Evolutionary conservation across 2,797 vertebrate species (phyloP), one percentile per base, ranked within the genome.

Genomic region (Eupleurogrammus muticus): DNA sequence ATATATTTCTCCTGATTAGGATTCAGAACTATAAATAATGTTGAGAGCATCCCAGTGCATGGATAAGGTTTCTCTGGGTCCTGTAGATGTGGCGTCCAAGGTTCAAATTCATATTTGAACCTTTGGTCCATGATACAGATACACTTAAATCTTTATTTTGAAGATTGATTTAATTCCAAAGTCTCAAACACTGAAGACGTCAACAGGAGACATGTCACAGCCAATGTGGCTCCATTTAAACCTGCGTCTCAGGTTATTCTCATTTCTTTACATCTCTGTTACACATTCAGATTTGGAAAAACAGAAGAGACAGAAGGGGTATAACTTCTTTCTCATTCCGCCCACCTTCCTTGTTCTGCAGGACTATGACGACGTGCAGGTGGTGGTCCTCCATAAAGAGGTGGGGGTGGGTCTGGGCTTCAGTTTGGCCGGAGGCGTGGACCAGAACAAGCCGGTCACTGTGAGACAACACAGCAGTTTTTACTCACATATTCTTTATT

Each of bases 341-440:
- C 24, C 5, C 23, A 4, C 32, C 5, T 38, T 44, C 47, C n/a
- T 13, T 66, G n/a, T 34, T 66, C 57, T 66, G 32, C 74, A 95
- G 94, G 89, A 93, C 57, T 93, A 87, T 57, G 72, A 93, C 1
- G 92, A 94, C 6, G 91, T 96, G 20, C 90, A 94, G 49, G 95
- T 96, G 63, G 93, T 94, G 57, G 94, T 96, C 66, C 91, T 95
- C 34, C 95, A 96, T 74, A 96, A 96, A 75, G 95, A 95, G 4
- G 57, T 92, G 7, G 95, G 93, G 34, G 84, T 86, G 17, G 95
- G 94, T 34, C 88, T 95, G 12, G 95, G 95, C 61, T 95, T 96
- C 87, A 96, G 93, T 63, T 51, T 96, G 60, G 94, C 94, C 34
- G 95, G 95, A 62, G 95, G 95, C 4, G 77, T 88, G 57, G 95